phyloP scores from a whole-genome alignment of 2,888 invertebrate species.

The Pachydiplax longipennis region DNA sequence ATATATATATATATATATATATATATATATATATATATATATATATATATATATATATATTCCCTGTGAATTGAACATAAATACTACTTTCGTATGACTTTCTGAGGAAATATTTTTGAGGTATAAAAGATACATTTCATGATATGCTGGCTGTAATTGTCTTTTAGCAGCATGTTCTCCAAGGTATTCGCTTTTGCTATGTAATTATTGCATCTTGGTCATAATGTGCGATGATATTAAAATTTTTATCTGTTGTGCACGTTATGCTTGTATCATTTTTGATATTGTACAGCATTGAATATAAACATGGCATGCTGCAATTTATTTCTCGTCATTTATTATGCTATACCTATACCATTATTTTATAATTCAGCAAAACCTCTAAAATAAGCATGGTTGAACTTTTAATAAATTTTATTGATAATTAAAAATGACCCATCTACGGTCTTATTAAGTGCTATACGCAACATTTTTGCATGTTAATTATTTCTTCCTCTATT shows the following conservation, averaged over 20 bases:
- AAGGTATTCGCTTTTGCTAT: slow-evolving; percentile 2
- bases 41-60: no score
- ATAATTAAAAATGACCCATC: no score
- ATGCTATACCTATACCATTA: no score
- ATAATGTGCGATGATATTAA: background rate
- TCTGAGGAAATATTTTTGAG: background rate
- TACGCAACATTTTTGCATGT: no score
- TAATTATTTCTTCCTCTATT: no score
- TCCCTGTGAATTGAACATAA: background rate
- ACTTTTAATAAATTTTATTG: no score
- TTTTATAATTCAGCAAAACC: no score
- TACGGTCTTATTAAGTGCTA: no score
- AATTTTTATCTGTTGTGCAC: background rate
- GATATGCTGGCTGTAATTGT: background rate
- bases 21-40: no score
- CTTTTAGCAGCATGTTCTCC: background rate
- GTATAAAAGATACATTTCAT: background rate
- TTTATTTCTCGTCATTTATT: slow-evolving; percentile 4
- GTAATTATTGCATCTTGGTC: background rate
- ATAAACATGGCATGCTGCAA: slow-evolving; percentile 14
- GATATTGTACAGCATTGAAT: background rate
- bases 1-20: no score
- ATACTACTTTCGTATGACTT: background rate
- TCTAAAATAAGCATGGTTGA: no score
- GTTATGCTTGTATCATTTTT: slow-evolving; percentile 1